These are phyloP conservation scores for Gymnoscopelus microlampas DNA, from an alignment of 2,797 vertebrate species.

Conservation along the genomic window DNA sequence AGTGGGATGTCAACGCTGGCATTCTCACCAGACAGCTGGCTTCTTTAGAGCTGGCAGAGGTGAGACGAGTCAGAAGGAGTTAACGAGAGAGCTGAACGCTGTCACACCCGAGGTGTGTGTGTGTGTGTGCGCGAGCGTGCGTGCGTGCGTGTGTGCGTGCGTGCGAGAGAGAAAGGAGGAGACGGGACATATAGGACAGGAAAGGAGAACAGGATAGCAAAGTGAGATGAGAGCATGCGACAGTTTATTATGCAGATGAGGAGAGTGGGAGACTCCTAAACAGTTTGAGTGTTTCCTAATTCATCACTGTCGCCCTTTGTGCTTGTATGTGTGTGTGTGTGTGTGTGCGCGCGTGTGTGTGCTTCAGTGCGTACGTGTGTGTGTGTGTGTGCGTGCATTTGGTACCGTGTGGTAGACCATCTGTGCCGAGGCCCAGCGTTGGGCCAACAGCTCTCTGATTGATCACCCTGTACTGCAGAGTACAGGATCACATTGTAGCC, in stretches of 20 bases:
- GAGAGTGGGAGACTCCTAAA: slow-evolving; percentile 61
- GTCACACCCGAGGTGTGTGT: no score
- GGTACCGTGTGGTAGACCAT: slow-evolving; percentile 28
- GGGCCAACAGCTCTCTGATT: slow-evolving; percentile 55
- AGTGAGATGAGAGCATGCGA: slow-evolving; percentile 56
- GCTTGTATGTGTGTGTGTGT: neutral
- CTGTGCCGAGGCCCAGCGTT: slow-evolving; percentile 37
- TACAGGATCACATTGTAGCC: slow-evolving; percentile 25
- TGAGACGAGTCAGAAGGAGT: no score
- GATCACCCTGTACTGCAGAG: slow-evolving; percentile 60
- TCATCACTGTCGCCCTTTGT: slow-evolving; percentile 66
- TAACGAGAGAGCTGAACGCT: no score
- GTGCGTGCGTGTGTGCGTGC: neutral
- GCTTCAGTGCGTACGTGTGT: no score
- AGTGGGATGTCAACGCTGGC: no score
- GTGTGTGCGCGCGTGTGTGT: no score
- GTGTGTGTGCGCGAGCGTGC: no score
- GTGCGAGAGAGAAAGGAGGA: neutral
- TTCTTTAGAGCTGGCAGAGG: no score
- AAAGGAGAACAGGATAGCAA: slow-evolving; percentile 7
- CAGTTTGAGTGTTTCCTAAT: slow-evolving; percentile 63
- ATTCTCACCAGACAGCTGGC: no score
- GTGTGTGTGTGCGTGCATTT: no score
- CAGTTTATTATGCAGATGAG: slow-evolving; percentile 74
- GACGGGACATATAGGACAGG: slow-evolving; percentile 4